Evolutionary conservation across 2,888 invertebrate species (phyloP).

Genomic region (Drosophila kokeensis): DNA sequence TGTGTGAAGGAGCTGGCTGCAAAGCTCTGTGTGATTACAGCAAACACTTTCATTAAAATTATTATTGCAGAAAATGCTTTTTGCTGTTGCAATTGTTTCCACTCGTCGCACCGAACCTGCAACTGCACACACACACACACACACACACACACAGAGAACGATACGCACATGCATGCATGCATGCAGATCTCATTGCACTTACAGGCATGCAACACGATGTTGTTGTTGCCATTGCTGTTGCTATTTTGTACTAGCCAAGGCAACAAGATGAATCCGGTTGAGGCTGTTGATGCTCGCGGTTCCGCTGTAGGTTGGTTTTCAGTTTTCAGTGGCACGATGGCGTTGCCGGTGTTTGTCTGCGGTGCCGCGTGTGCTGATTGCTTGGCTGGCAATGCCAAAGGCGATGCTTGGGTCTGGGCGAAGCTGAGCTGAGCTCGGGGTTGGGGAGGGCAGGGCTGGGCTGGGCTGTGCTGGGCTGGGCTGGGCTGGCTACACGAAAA

Average conservation of each 20-base stretch:
- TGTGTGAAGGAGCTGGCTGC: constrained; percentile 13
- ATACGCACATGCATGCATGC: constrained; percentile 1
- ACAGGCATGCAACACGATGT: constrained; percentile 31
- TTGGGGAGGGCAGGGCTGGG: too few relatives aligned
- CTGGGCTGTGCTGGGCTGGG: neutral
- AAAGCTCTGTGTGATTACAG: constrained; percentile 65
- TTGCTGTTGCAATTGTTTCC: constrained; percentile 77
- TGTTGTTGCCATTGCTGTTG: constrained; percentile 2
- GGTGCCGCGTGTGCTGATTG: constrained; percentile 80
- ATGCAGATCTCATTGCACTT: constrained; percentile 51
- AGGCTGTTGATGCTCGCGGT: constrained; percentile 54
- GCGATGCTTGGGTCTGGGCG: constrained; percentile 33
- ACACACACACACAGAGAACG: neutral
- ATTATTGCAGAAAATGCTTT: constrained; percentile 73
- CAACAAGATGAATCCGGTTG: constrained; percentile 61
- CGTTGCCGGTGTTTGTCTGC: constrained; percentile 73
- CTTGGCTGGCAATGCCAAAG: constrained; percentile 75
- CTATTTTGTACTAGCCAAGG: constrained; percentile 64
- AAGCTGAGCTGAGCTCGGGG: neutral
- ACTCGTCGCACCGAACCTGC: constrained; percentile 60
- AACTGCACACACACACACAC: constrained; percentile 50
- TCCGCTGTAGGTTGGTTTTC: constrained; percentile 47
- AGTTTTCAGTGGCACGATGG: constrained; percentile 36
- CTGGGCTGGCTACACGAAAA: constrained; percentile 59
- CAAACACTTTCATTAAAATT: constrained; percentile 81